Conservation (phyloP, 2,888 invertebrate species). For the Parnassius smintheus region DNA sequence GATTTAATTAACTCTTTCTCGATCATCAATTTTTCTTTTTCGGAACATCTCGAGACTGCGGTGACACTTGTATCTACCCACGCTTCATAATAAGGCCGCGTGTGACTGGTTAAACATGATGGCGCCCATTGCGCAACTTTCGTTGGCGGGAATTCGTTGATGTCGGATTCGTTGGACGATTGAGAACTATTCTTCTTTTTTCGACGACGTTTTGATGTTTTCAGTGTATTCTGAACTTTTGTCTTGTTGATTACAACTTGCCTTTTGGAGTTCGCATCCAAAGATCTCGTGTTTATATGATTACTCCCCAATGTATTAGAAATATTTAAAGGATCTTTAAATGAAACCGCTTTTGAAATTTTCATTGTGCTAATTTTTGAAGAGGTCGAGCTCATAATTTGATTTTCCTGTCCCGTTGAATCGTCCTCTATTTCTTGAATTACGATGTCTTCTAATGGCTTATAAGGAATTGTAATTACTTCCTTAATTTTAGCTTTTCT, state of each 20-base stretch:
- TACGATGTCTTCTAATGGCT: slow-evolving; percentile 9
- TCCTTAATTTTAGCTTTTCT: slow-evolving; percentile 19
- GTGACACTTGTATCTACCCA: slow-evolving; percentile 63
- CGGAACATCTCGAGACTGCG: slow-evolving; percentile 46
- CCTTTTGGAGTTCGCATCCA: slow-evolving; percentile 20
- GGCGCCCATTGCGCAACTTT: slow-evolving; percentile 66
- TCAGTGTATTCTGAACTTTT: not conserved
- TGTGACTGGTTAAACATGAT: slow-evolving; percentile 44
- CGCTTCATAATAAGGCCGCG: slow-evolving; percentile 65
- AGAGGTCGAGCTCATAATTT: slow-evolving; percentile 48
- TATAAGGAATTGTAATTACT: slow-evolving; percentile 22
- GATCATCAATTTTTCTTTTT: slow-evolving; percentile 39
- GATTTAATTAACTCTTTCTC: slow-evolving; percentile 38
- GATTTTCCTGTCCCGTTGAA: slow-evolving; percentile 32
- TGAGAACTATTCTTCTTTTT: not conserved
- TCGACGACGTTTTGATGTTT: slow-evolving; percentile 17
- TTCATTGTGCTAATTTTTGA: slow-evolving; percentile 40
- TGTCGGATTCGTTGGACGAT: slow-evolving; percentile 28
- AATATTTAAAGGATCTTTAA: slow-evolving; percentile 30
- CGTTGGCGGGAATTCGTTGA: slow-evolving; percentile 43
- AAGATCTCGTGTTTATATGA: not conserved
- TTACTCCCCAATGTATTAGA: not conserved
- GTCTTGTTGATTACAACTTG: slow-evolving; percentile 11
- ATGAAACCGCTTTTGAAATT: slow-evolving; percentile 55
- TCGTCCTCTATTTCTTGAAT: slow-evolving; percentile 1